Conservation (phyloP, 2,888 invertebrate species). For the Apotomis betuletana region DNA sequence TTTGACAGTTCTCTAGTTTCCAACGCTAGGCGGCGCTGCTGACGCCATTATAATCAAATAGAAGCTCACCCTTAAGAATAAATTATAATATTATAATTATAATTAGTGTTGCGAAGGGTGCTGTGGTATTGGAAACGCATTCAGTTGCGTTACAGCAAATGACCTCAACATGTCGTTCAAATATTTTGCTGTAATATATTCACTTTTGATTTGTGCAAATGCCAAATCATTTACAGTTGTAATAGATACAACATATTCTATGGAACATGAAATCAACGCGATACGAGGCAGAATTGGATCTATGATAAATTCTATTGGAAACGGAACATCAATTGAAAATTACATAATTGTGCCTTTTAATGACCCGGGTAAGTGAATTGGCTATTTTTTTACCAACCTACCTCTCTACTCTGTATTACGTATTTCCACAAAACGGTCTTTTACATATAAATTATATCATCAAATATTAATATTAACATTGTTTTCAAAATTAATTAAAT, state of each 20-base stretch:
- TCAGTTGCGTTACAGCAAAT: slow-evolving; percentile 1
- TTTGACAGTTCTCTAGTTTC: too few species aligned
- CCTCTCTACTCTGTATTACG: too few species aligned
- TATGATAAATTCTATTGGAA: not conserved
- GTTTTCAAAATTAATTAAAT: too few species aligned
- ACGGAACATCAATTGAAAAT: slow-evolving; percentile 31
- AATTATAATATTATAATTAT: not conserved
- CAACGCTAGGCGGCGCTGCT: too few species aligned
- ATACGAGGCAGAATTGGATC: slow-evolving; percentile 45
- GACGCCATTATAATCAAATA: not conserved
- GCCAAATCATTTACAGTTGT: slow-evolving; percentile 62
- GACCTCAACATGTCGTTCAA: slow-evolving; percentile 22
- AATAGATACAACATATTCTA: slow-evolving; percentile 61
- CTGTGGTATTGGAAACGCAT: not conserved
- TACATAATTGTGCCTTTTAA: slow-evolving; percentile 48
- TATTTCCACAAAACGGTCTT: too few species aligned
- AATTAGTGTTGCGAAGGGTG: not conserved
- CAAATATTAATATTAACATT: too few species aligned
- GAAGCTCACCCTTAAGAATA: slow-evolving; percentile 16
- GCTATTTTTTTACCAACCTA: too few species aligned
- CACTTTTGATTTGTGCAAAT: not conserved
- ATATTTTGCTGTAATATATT: slow-evolving; percentile 12
- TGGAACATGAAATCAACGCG: slow-evolving; percentile 57
- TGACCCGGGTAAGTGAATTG: slow-evolving; percentile 47
- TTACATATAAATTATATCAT: too few species aligned